Evolutionary conservation across 2,888 invertebrate genomes (phyloP), one percentile per base, ranked within the genome.

Genomic region (Lithophane ornitopus): DNA sequence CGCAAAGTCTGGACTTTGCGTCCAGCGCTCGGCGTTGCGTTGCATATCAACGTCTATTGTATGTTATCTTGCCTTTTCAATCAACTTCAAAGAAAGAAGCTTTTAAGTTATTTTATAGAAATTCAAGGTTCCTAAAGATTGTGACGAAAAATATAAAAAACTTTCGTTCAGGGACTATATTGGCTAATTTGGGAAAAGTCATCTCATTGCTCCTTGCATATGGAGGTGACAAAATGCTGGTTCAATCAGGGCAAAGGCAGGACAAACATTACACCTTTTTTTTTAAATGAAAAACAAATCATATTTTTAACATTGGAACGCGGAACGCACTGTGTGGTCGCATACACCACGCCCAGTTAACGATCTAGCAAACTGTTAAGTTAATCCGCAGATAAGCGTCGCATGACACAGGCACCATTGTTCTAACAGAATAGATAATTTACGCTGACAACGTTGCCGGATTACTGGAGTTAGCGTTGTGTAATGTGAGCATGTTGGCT

Each of bases 371-470:
- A 78, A 84, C 87, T 78, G 90, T 88, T 92, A 92, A 92, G 90
- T 89, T 92, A 92, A 92, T 92, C 92, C 91, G 71, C 79, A 74
- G 86, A 82, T 81, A 91, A 91, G 89, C 87, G 81, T 86, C 80
- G 75, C 75, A 74, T 89, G 82, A 81, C 87, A 86, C 83, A 76
- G 76, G 70, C 74, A 85, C 89, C 91, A 92, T 92, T 92, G 93
- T 92, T 90, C 87, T 87, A 89, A 91, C 90, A 89, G 91, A 92
- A 92, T 92, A 91, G 91, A 92, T 93, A 92, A 92, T 92, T 90
- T 90, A 91, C 88, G 86, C 54, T 85, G 91, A 89, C 91, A 88
- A 81, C 88, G 81, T 76, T 79, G 70, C 76, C 84, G 90, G 90
- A 89, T 92, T 92, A 92, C 87, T 76, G 75, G 56, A 59, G 80